These are phyloP conservation scores for Eilema sororculum DNA, from an alignment of 2,888 invertebrate genomes.

Conservation along the genomic window DNA sequence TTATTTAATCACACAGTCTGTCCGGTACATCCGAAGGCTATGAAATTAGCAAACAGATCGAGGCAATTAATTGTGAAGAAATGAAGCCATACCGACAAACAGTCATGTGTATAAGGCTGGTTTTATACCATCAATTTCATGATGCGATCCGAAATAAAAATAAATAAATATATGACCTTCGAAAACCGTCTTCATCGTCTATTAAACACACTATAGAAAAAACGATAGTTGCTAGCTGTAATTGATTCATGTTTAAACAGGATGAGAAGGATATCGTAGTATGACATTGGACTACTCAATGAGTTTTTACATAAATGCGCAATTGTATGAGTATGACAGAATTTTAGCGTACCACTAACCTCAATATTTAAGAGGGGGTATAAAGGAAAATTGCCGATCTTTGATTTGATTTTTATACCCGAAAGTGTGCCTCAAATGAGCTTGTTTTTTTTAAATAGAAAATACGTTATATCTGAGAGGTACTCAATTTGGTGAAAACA, in stretches of 20 bases:
- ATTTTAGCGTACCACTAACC: not conserved
- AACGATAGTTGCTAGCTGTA: not conserved
- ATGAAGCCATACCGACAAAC: constrained; percentile 26
- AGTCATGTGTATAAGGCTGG: constrained; percentile 19
- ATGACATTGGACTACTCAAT: not conserved
- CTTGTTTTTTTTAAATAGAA: no score
- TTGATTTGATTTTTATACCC: no score
- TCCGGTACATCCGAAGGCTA: constrained; percentile 23
- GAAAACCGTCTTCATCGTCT: not conserved
- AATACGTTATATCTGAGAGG: no score
- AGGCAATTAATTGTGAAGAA: constrained; percentile 30
- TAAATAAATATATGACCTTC: not conserved
- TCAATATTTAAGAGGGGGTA: no score
- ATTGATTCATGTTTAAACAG: not conserved
- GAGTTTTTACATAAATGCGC: constrained; percentile 2
- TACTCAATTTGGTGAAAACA: no score
- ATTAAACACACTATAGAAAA: not conserved
- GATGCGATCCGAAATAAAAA: not conserved
- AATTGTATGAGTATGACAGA: not conserved
- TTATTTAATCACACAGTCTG: constrained; percentile 25
- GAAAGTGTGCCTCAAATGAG: no score
- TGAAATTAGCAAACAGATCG: constrained; percentile 21
- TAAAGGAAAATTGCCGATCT: no score
- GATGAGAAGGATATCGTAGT: not conserved
- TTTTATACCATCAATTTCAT: not conserved